Base-by-base conservation (phyloP, 2,888 invertebrate species). In the Antheraea assamensis region DNA sequence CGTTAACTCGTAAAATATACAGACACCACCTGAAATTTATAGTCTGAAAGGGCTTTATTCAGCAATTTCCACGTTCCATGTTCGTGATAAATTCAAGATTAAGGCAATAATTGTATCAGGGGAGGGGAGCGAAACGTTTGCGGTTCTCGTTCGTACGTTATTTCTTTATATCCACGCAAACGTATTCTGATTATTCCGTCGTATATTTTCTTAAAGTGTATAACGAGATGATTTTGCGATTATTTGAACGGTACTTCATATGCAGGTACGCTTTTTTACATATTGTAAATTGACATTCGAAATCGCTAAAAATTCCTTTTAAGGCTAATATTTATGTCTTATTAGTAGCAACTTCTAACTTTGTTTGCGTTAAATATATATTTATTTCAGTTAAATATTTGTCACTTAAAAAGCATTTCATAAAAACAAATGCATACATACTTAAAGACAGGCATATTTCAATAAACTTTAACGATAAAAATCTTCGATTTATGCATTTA, bases 21-120 rank as follows among this genome's bases (percentile, higher is more conserved):
- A 35, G 31, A n/a, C 66, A 68, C 24, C 24, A 72, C 72, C 52
- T 72, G 68, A 68, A 68, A 72, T 72, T 68, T 68, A 68, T 55
- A 55, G 31, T 66, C 24, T 70, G 70, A 73, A 70, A 70, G 24
- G 21, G 70, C 73, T 70, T 68, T 70, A 70, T 73, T 72, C 73
- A 73, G 70, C 70, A 55, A 42, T 70, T 58, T 68, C 61, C 72
- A 68, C 73, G 73, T n/a, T 73, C 42, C 73, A 72, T 49, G 72
- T 68, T 27, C 79, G 79, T 79, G 79, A 70, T 74, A 73, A 52
- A 66, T 15, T n/a, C 49, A 15, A 70, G 71, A 78, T 78, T 74
- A 75, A 58, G 74, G 75, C 75, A 79, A 79, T 79, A 73, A 35
- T 49, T 49, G 74, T 70, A 27, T 77, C 74, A 73, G 30, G 70